These are phyloP conservation scores for Stichopus horrens DNA, from an alignment of 53 echinoderm and acorn worm genomes.

Conservation along the genomic window DNA sequence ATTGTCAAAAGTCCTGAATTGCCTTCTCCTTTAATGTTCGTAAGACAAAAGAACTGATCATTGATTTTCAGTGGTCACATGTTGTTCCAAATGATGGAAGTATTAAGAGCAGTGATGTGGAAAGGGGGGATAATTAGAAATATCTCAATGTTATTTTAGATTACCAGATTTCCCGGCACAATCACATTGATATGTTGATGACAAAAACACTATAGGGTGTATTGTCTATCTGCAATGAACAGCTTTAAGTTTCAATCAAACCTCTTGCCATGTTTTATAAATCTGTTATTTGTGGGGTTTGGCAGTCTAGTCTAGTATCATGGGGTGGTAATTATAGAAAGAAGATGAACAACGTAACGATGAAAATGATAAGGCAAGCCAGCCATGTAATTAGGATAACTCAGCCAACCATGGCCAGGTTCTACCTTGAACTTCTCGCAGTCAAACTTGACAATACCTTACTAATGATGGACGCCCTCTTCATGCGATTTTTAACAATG, in stretches of 20 bases:
- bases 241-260: not conserved
- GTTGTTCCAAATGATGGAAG: not conserved
- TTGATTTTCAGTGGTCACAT: slow-evolving; percentile 12
- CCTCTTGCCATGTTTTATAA: slow-evolving; percentile 8
- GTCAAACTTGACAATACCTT: not conserved
- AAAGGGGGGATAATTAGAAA: slow-evolving; percentile 34
- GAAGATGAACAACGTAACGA: not conserved
- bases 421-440: not conserved
- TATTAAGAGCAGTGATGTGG: slow-evolving; percentile 4
- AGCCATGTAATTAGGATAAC: not conserved
- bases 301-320: not conserved
- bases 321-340: slow-evolving; percentile 14
- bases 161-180: not conserved
- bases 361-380: not conserved
- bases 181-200: not conserved
- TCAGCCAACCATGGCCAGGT: not conserved
- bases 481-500: not conserved
- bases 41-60: slow-evolving; percentile 26
- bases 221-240: not conserved
- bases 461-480: not conserved
- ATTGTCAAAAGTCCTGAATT: too few species aligned
- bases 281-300: slow-evolving; percentile 5
- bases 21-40: not conserved
- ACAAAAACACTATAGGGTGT: not conserved
- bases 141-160: slow-evolving; percentile 21